A percentile compares a stretch with the other conserved stretches of the same genome.
Evolutionary conservation across 2,888 invertebrate species (phyloP).

Genomic region (Polyploca ridens): DNA sequence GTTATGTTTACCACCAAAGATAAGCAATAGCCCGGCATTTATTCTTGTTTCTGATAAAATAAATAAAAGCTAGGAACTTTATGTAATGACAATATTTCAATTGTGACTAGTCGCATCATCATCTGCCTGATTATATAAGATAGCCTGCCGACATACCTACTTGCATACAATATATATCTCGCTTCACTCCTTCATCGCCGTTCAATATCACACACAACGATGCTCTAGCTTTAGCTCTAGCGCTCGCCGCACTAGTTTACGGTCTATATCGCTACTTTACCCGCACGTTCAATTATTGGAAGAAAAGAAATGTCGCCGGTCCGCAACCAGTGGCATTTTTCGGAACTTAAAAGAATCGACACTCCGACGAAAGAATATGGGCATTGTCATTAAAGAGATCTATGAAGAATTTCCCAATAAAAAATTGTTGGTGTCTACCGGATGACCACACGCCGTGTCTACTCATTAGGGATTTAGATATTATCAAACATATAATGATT

Average conservation of each 20-base stretch:
- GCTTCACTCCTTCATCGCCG: not conserved
- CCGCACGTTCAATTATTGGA: constrained; percentile 59
- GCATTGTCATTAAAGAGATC: too few species aligned
- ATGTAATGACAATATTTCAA: too few species aligned
- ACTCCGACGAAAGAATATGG: too few species aligned
- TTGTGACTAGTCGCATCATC: too few species aligned
- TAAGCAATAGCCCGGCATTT: too few species aligned
- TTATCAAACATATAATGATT: constrained; percentile 58
- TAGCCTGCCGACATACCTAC: not conserved
- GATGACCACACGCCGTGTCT: constrained; percentile 51
- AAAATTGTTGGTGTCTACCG: constrained; percentile 61
- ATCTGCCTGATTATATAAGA: too few species aligned
- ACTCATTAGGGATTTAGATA: constrained; percentile 58
- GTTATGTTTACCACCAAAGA: too few species aligned
- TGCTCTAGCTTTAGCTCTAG: constrained; percentile 19
- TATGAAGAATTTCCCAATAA: constrained; percentile 31
- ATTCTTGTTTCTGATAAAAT: too few species aligned
- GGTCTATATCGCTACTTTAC: constrained; percentile 49
- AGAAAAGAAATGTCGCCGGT: constrained; percentile 43
- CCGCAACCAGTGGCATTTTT: constrained; percentile 46
- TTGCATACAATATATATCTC: too few species aligned
- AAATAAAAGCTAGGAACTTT: too few species aligned
- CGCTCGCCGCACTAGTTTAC: constrained; percentile 22
- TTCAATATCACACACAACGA: not conserved
- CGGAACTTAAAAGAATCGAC: too few species aligned